phyloP scores from a whole-genome alignment of 2,888 invertebrate genomes.

The Balanococcus diminutus region DNA sequence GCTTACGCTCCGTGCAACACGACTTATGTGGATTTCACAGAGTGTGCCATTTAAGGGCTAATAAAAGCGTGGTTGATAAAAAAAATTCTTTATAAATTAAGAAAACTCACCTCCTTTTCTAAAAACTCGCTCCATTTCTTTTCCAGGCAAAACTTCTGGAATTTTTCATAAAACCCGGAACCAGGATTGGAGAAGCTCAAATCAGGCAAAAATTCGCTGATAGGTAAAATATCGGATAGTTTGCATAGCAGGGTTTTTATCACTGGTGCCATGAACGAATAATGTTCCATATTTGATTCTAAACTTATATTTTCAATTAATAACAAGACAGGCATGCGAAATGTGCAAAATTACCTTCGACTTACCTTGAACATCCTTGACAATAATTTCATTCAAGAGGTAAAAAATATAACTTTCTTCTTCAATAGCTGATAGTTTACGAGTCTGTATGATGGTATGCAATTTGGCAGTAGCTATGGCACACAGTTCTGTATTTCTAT shows the following conservation, averaged over 20 bases:
- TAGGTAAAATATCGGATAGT: conserved; percentile 60
- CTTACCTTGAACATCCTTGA: conserved; percentile 63
- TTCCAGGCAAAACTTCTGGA: conserved; percentile 66
- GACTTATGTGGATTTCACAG: no score
- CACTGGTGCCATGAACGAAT: conserved; percentile 69
- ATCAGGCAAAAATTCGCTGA: conserved; percentile 62
- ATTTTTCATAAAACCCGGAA: conserved; percentile 69
- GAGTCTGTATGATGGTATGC: conserved; percentile 67
- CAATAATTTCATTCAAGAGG: conserved; percentile 63
- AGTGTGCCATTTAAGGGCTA: no score
- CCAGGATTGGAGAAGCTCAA: conserved; percentile 66
- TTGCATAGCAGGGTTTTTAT: conserved; percentile 69
- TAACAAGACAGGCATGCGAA: not conserved
- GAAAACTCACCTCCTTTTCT: conserved; percentile 64
- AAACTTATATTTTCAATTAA: conserved; percentile 47
- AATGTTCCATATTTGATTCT: conserved; percentile 66
- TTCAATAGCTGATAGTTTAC: conserved; percentile 65
- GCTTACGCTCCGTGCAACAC: no score
- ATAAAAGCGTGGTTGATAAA: not conserved
- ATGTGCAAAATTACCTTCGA: not conserved
- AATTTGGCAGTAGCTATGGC: conserved; percentile 69
- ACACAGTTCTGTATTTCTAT: conserved; percentile 65
- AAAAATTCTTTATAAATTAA: not conserved
- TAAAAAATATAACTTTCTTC: conserved; percentile 66
- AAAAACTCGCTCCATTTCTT: conserved; percentile 67